Conservation (phyloP, 2,113 vertebrate genomes). For the Pluvialis apricaria region DNA sequence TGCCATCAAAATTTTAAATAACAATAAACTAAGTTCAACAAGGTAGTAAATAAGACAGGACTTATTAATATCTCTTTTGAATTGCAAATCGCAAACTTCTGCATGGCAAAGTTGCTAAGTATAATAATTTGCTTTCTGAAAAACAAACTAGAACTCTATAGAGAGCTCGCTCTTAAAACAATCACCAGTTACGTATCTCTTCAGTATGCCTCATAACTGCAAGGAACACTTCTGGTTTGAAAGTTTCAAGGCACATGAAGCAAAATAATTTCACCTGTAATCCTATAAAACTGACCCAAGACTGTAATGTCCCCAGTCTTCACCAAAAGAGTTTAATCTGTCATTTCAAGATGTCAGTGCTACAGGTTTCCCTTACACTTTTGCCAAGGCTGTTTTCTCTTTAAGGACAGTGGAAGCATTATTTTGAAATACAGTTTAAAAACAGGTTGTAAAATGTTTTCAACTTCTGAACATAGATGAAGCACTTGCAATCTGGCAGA, state of each 20-base stretch:
- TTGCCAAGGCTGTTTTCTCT: not conserved
- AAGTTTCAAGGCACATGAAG: not conserved
- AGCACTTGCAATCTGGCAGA: not conserved
- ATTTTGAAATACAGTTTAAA: slow-evolving; percentile 19
- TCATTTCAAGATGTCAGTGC: not conserved
- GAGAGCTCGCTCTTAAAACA: not conserved
- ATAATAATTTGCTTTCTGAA: not conserved
- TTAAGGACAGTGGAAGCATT: not conserved
- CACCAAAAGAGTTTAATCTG: not conserved
- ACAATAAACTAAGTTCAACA: not conserved
- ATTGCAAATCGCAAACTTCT: not conserved
- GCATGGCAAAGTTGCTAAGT: not conserved
- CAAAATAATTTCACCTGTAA: not conserved
- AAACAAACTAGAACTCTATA: not conserved
- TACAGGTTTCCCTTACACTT: not conserved
- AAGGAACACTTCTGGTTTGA: not conserved
- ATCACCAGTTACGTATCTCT: not conserved
- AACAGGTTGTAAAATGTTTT: slow-evolving; percentile 15
- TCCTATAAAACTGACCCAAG: not conserved
- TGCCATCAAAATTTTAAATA: not conserved
- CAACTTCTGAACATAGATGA: not conserved
- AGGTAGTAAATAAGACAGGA: not conserved
- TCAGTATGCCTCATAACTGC: not conserved
- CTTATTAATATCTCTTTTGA: not conserved
- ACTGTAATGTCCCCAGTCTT: not conserved